Evolutionary conservation across 1,140 invertebrate species (phyloP), one percentile per base, ranked within the genome.

Genomic region (Araneus ventricosus): DNA sequence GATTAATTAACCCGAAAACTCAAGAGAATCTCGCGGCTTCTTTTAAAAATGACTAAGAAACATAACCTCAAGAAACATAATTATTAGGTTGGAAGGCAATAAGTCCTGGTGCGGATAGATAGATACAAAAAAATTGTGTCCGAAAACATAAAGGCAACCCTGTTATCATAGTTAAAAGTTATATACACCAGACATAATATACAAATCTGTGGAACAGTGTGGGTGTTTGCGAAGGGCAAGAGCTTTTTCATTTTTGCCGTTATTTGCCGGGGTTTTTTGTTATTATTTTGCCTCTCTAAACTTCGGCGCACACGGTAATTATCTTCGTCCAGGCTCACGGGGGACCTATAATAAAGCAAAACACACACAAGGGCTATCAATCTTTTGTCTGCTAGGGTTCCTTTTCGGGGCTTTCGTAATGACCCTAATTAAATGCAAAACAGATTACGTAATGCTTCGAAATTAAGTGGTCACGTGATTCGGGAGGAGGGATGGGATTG

Each of bases 351-450:
- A 88, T 88, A 59, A 88, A 75, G 87, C 63, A 88, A 88, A 88
- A 75, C 67, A 88, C 63, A 88, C 34, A 30, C 52, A 57, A 52
- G 45, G 82, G 87, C 37, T 88, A 88, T 88, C 87, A 88, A 88
- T 88, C 87, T 88, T 75, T 75, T 84, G 82, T 45, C 41, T 84
- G 82, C 82, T 27, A 84, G 45, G 34, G n/a, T 52, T 84, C 82
- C 82, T 84, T 84, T 84, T 84, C 82, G 27, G 84, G 30, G 85
- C 85, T 59, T 37, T 90, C 75, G 88, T 90, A 90, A 90, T 90
- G 88, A 90, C 88, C 88, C 88, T 90, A 90, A 90, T 90, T 90
- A 90, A 90, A 90, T 90, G 88, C 88, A 90, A 90, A 90, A 80
- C 88, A 80, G 88, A 90, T 90, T 90, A 90, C 88, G 88, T 57